phyloP scores from a whole-genome alignment of 30 jellyfish, hydroid and myxozoan species.

The Aurelia aurita complex sp. Pacific region DNA sequence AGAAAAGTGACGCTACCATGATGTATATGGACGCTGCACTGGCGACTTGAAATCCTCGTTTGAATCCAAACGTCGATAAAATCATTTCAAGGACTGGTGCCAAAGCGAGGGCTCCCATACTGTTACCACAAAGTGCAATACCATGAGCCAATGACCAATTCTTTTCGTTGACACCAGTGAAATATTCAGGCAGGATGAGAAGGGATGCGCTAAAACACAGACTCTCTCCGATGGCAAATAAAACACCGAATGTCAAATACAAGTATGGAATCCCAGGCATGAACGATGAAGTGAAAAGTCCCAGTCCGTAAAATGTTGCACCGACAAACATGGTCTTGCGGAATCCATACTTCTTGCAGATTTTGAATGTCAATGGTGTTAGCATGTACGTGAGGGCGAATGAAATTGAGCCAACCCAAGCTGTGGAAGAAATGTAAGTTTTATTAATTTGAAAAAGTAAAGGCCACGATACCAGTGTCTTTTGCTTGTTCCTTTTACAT shows the following conservation, averaged over 20 bases:
- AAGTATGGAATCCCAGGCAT: conserved; percentile 78
- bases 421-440: conserved; percentile 33
- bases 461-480: no score
- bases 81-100: conserved; percentile 73
- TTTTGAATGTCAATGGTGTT: conserved; percentile 85
- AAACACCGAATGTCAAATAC: conserved; percentile 76
- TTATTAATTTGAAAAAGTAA: not conserved
- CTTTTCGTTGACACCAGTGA: conserved; percentile 33
- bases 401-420: conserved; percentile 95
- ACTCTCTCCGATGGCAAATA: conserved; percentile 85
- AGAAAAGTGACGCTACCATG: conserved; percentile 64
- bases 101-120: conserved; percentile 87
- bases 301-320: conserved; percentile 75
- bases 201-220: conserved; percentile 82
- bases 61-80: conserved; percentile 60
- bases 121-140: conserved; percentile 86
- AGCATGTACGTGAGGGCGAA: conserved; percentile 82
- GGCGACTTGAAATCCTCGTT: conserved; percentile 70
- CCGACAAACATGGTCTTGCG: conserved; percentile 88
- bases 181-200: conserved; percentile 80
- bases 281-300: conserved; percentile 78
- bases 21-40: conserved; percentile 75
- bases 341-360: conserved; percentile 69
- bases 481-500: not conserved
- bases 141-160: conserved; percentile 95